Evolutionary conservation across 2,113 vertebrate genomes (phyloP).

Genomic region (Paracanthobrama guichenoti): DNA sequence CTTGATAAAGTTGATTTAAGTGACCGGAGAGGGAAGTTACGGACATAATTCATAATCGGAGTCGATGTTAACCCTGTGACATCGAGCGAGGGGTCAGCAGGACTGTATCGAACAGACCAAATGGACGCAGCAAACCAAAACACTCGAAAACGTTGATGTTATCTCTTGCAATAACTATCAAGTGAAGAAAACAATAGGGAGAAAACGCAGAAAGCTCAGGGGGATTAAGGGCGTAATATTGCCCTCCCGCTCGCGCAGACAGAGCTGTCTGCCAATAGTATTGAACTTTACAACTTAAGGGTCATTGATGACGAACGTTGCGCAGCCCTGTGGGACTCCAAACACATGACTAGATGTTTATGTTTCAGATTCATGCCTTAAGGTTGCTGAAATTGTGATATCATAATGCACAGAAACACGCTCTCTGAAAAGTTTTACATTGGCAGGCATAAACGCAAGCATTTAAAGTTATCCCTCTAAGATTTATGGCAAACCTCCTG

Average conservation of each 20-base stretch:
- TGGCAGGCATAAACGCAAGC: neutral
- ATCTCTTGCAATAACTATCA: slow-evolving; percentile 35
- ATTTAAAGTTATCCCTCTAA: neutral
- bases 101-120: slow-evolving; percentile 15
- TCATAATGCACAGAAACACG: slow-evolving; percentile 34
- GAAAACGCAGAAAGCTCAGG: slow-evolving; percentile 24
- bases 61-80: slow-evolving; percentile 27
- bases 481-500: neutral
- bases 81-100: slow-evolving; percentile 1
- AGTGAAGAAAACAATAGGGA: slow-evolving; percentile 45
- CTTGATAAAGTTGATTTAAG: slow-evolving; percentile 54
- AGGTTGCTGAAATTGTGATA: slow-evolving; percentile 2
- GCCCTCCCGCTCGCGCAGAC: slow-evolving; percentile 10
- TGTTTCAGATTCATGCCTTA: slow-evolving; percentile 28
- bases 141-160: slow-evolving; percentile 23
- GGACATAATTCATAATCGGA: slow-evolving; percentile 34
- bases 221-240: slow-evolving; percentile 3
- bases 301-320: slow-evolving; percentile 50
- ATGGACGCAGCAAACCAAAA: slow-evolving; percentile 13
- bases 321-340: slow-evolving; percentile 28
- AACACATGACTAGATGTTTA: slow-evolving; percentile 45
- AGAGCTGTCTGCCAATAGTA: slow-evolving; percentile 43
- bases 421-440: neutral
- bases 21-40: slow-evolving; percentile 42
- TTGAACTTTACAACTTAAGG: slow-evolving; percentile 46